Percentiles rank a stretch among this genome's conserved stretches.
Evolutionary conservation across 2,888 invertebrate genomes (phyloP).

Genomic region (Neoscelio sp.): DNA sequence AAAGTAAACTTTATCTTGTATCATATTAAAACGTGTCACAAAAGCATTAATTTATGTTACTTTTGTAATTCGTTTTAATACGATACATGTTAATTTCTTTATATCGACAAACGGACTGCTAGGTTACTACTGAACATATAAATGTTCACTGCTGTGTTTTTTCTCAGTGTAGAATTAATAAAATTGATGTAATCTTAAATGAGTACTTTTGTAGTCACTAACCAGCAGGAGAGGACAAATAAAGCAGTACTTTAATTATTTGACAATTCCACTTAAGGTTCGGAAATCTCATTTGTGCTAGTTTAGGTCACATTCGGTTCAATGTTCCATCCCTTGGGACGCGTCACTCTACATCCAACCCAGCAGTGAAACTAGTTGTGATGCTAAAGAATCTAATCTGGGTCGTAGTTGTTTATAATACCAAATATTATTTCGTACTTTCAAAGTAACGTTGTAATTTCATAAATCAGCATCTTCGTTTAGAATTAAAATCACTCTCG

Average conservation of each 20-base stretch:
- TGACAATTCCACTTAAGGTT: conserved; percentile 36
- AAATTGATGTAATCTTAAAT: no score
- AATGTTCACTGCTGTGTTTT: no score
- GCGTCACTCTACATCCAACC: conserved; percentile 16
- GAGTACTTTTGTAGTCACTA: conserved; percentile 23
- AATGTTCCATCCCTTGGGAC: conserved; percentile 46
- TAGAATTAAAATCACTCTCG: conserved; percentile 23
- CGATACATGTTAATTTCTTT: no score
- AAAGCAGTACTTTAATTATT: conserved; percentile 28
- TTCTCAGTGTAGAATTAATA: no score
- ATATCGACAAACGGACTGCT: no score
- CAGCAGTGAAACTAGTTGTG: conserved; percentile 38
- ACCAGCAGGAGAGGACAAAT: conserved; percentile 9
- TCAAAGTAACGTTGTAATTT: conserved; percentile 16
- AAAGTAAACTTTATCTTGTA: no score
- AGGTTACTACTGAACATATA: no score
- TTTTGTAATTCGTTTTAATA: no score
- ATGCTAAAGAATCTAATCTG: conserved; percentile 41
- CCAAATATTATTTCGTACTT: conserved; percentile 36
- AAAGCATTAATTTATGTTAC: no score
- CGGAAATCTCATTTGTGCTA: conserved; percentile 37
- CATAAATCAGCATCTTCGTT: background rate
- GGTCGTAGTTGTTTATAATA: conserved; percentile 45
- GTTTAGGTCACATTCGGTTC: conserved; percentile 52
- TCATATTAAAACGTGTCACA: no score